A percentile compares a stretch with the other conserved stretches of the same genome.
Evolutionary conservation across 2,888 invertebrate genomes (phyloP).

Genomic region (Glyphotaelius pellucidus): DNA sequence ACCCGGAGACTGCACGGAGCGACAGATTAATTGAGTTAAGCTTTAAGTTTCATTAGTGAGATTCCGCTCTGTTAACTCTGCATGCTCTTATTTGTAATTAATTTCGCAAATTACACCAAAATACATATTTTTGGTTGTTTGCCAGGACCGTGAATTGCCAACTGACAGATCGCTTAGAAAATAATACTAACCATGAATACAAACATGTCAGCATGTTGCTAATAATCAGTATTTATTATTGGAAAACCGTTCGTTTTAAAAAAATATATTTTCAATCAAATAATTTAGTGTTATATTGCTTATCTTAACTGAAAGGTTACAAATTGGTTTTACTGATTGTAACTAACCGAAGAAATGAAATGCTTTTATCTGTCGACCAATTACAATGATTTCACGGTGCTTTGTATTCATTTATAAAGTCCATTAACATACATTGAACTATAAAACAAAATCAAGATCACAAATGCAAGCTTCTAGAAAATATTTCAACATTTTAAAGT

Average conservation of each 20-base stretch:
- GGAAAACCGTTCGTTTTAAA: neutral
- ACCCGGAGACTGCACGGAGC: neutral
- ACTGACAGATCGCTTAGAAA: neutral
- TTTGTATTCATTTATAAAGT: neutral
- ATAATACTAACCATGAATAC: neutral
- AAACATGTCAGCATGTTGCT: neutral
- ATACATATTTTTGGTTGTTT: neutral
- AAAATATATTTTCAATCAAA: no score
- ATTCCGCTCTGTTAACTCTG: neutral
- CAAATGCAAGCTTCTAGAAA: neutral
- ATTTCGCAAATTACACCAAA: neutral
- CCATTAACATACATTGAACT: neutral
- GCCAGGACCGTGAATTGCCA: neutral
- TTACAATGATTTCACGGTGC: neutral
- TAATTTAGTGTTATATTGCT: no score
- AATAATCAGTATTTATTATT: neutral
- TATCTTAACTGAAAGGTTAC: no score
- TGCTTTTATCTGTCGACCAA: neutral
- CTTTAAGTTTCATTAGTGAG: neutral
- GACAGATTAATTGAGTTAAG: conserved; percentile 6
- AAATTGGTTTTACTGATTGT: no score
- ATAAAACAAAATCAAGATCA: neutral
- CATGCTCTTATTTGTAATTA: conserved; percentile 2
- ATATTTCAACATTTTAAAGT: neutral
- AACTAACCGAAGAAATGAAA: no score